Evolutionary conservation across 2,888 invertebrate genomes (phyloP), one percentile per base, ranked within the genome.

Genomic region (Dione juno): DNA sequence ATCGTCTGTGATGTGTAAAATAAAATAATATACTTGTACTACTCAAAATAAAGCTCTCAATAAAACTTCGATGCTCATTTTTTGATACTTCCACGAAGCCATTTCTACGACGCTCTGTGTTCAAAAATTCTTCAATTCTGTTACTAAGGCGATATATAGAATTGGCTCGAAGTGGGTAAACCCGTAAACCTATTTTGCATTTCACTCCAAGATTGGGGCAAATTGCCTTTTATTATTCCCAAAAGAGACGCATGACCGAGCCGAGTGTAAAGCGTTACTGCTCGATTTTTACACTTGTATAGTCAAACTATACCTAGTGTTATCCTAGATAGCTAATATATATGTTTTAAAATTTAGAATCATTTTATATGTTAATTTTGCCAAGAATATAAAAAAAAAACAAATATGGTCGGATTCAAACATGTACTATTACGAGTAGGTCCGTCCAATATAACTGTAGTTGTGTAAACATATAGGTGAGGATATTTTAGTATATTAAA

Each of bases 141-240:
- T 71, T 69, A 67, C 69, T 67, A 64, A 66, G 73, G 65, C 74
- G 71, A 69, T 71, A 67, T 66, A 67, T 68, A 63, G 68, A 69
- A 71, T 67, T 71, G 69, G 64, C 67, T 67, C 54, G 71, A 52
- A 69, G 69, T 69, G 71, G 69, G 67, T 71, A 70, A 70, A 65
- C 64, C 69, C 64, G 69, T 79, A 82, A 83, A 82, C 82, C 81
- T 83, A 82, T 81, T 84, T 84, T 82, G 82, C 82, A 83, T 83
- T 81, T 78, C 78, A 81, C 79, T 54, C 35, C 66, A 63, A 66
- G 79, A 83, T 81, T 77, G 78, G 76, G 79, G 81, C 81, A 81
- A 85, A 84, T 83, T 81, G 81, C 63, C 78, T 76, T 80, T 81
- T 80, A 83, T 85, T 83, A 82, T 70, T 70, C 66, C 63, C 61